These are phyloP conservation scores for Forficula auricularia DNA, from an alignment of 1,140 invertebrate genomes.

Conservation along the genomic window DNA sequence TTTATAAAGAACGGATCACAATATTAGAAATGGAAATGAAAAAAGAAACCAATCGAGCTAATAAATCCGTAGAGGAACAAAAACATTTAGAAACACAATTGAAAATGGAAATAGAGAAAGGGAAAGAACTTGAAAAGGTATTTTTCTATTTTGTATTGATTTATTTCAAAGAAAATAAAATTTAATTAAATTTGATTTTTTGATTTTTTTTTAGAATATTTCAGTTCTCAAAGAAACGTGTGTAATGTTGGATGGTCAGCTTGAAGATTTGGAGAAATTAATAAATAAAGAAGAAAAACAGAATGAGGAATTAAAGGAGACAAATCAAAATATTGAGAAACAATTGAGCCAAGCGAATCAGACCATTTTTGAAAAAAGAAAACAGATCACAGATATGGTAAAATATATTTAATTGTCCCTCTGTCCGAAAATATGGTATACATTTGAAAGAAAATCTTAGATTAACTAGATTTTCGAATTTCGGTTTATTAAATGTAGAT, in stretches of 20 bases:
- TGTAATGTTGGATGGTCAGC: conserved; percentile 6
- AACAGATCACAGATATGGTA: no score
- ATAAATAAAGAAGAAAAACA: conserved; percentile 16
- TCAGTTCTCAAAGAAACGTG: conserved; percentile 6
- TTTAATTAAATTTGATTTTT: conserved; percentile 9
- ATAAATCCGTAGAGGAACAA: conserved; percentile 12
- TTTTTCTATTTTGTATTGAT: conserved; percentile 23
- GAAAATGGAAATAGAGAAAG: conserved; percentile 22
- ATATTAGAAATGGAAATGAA: conserved; percentile 18
- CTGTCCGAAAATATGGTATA: no score
- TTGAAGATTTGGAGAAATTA: background rate
- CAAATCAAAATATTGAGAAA: no score
- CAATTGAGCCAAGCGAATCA: no score
- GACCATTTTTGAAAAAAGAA: no score
- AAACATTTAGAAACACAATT: conserved; percentile 16
- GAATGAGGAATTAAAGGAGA: conserved; percentile 27
- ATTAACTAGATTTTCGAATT: no score
- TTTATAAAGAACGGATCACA: conserved; percentile 17
- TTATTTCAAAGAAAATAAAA: conserved; percentile 17
- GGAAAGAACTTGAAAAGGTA: conserved; percentile 21
- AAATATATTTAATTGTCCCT: no score
- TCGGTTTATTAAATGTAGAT: no score
- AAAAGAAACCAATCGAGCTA: conserved; percentile 13
- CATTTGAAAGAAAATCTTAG: no score
- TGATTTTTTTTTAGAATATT: background rate